Evolutionary conservation across 2,888 invertebrate genomes (phyloP), one percentile per base, ranked within the genome.

Genomic region (Eumacrocentrus americanus): DNA sequence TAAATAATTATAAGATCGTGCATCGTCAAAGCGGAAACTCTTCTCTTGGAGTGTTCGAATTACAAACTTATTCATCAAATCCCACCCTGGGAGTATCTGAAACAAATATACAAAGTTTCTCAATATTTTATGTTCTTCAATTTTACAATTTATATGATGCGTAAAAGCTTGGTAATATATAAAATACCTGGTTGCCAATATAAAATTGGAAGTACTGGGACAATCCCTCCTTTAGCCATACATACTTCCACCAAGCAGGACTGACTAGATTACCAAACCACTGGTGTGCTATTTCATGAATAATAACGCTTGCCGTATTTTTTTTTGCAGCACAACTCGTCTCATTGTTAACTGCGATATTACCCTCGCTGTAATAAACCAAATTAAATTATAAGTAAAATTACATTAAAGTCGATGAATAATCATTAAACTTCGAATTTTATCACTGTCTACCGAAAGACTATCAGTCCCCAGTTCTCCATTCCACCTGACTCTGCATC

Each of bases 381-480:
- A 18, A 11, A 52, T 44, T n/a, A 20, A 53, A 11, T 53, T 50
- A 1, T 46, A n/a, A 54, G 18, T 46, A 55, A 29, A 4, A 29
- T 9, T 9, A 29, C 29, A 29, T 29, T 29, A 9, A 29, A 29
- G 29, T 4, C 9, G 29, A 9, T 29, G 80, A n/a, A 83, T 71
- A 2, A n/a, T n/a, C n/a, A n/a, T n/a, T n/a, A n/a, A n/a, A n/a
- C n/a, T n/a, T n/a, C n/a, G n/a, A n/a, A n/a, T n/a, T 69, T 84
- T 67, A 68, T 70, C 86, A 29, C 9, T 29, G 9, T 9, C 9
- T 29, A 29, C 87, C 86, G 85, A 82, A 90, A 92, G 9, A 91
- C 91, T 52, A 92, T 89, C 48, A 94, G 80, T 4, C 94, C 95
- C 94, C 94, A 95, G 77, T 94, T 95, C 79, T 95, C 94, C 92